Evolutionary conservation across 92 coral and sea anemone genomes (phyloP).

Genomic region (Paramuricea clavata): DNA sequence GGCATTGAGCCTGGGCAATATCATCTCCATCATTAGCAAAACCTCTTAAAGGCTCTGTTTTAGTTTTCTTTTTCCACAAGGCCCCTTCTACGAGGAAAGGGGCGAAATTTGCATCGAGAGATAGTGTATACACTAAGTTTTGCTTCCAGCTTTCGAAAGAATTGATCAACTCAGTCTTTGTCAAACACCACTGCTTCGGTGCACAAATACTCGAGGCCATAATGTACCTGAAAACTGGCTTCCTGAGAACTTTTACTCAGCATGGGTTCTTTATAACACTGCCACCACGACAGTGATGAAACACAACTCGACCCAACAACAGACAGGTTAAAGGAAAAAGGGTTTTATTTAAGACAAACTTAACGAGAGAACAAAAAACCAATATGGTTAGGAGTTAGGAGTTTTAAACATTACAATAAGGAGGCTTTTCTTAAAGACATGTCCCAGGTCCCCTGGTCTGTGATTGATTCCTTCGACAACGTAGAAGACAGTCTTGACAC

Average conservation of each 20-base stretch:
- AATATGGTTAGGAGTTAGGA: no score
- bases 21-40: slow-evolving; percentile 43
- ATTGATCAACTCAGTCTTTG: slow-evolving; percentile 54
- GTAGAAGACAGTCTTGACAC: no score
- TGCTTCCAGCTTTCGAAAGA: slow-evolving; percentile 59
- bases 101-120: slow-evolving; percentile 43
- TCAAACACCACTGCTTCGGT: slow-evolving; percentile 64
- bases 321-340: no score
- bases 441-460: no score
- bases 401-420: no score
- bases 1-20: slow-evolving; percentile 32
- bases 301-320: neutral
- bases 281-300: slow-evolving; percentile 28
- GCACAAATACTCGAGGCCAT: slow-evolving; percentile 34
- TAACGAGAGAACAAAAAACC: no score
- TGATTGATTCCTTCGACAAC: no score
- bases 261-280: slow-evolving; percentile 6
- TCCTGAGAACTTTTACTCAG: neutral
- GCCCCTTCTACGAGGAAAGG: slow-evolving; percentile 44
- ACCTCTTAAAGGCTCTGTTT: slow-evolving; percentile 20
- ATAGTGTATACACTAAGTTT: slow-evolving; percentile 45
- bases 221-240: neutral
- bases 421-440: no score
- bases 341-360: no score
- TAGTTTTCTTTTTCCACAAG: slow-evolving; percentile 24